Base-by-base conservation (phyloP, 2,888 invertebrate genomes). In the Dexiosoma caninum region DNA sequence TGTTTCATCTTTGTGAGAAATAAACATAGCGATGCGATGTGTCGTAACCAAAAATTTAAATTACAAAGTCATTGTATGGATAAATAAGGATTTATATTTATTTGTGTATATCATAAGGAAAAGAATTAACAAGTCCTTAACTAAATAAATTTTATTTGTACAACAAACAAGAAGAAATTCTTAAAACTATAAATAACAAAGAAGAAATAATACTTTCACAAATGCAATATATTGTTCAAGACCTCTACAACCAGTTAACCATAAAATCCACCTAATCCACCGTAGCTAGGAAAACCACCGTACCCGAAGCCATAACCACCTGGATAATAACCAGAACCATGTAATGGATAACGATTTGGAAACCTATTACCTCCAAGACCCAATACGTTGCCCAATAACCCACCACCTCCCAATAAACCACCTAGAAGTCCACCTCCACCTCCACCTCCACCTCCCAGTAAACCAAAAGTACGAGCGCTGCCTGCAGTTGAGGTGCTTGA, bases 381-480 rank as follows among this genome's bases (percentile, higher is more conserved):
- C 14, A 27, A 78, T 77, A 78, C 40, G 27, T 42, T 78, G 21
- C 70, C 19, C 0, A 77, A 23, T 2, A 77, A n/a, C 5, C 70
- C 53, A 14, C 74, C 71, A 4, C 78, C 71, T 19, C 71, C 72
- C 3, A 72, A 64, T 6, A 72, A 32, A 42, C 72, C 57, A 42
- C 81, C 62, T 10, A 82, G 40, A 1, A 83, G 44, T 8, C 85
- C 84, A 2, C 86, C 85, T 5, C 85, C 83, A 12, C 84, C 81
- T 5, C 85, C 83, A 12, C 84, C 81, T 5, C 84, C 82, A 3
- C 83, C 78, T 6, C 81, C 85, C 0, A 87, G 55, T 8, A 87
- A 69, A 7, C 86, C 87, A 0, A 87, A 30, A 7, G 86, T 83
- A 4, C 87, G 86, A 75, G 78, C 85, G n/a, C 84, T 67, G 14